These are phyloP conservation scores for Rhagoletis pomonella DNA, from an alignment of 1,140 invertebrate species.

Conservation along the genomic window DNA sequence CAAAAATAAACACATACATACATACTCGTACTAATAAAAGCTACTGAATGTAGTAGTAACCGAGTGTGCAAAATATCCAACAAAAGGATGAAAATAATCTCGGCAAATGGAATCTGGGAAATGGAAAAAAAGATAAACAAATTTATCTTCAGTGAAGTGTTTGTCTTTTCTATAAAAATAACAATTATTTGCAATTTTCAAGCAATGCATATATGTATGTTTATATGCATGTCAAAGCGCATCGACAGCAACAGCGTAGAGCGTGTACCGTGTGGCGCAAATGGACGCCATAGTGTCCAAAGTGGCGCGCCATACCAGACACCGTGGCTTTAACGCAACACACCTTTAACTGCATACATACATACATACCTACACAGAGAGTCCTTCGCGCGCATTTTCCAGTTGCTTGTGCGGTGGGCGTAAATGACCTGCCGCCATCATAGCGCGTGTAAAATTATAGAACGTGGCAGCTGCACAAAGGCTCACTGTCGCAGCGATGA, in stretches of 20 bases:
- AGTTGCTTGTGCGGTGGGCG: conserved; percentile 3
- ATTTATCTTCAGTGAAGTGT: not conserved
- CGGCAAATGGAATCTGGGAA: no score
- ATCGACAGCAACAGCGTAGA: not conserved
- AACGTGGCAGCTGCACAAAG: not conserved
- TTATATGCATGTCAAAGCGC: not conserved
- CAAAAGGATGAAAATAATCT: not conserved
- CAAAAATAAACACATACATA: not conserved
- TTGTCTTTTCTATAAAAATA: not conserved
- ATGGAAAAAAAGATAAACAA: not conserved
- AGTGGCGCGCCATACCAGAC: not conserved
- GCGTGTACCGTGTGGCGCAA: not conserved
- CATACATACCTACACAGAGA: not conserved
- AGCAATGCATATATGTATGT: not conserved
- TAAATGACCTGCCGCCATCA: conserved; percentile 24
- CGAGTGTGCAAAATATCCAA: not conserved
- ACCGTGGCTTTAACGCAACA: not conserved
- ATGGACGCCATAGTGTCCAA: not conserved
- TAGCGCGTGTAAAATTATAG: conserved; percentile 3
- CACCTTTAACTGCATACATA: not conserved
- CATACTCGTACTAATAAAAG: not conserved
- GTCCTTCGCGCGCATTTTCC: not conserved
- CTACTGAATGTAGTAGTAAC: not conserved
- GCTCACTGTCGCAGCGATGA: not conserved
- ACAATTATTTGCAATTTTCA: conserved; percentile 19